Base-by-base conservation (phyloP, 2,888 invertebrate species). In the Pammene aurita region DNA sequence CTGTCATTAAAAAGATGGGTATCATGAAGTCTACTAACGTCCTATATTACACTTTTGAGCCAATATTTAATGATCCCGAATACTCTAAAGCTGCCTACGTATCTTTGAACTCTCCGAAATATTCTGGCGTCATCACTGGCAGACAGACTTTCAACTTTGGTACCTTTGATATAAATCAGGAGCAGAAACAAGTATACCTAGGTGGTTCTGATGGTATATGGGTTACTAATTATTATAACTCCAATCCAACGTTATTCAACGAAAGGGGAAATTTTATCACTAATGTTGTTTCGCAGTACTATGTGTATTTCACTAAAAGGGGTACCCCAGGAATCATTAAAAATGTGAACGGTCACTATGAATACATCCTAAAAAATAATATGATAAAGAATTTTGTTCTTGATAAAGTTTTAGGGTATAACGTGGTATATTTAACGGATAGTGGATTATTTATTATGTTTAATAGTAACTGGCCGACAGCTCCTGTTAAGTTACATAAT, bases 321-420 rank as follows among this genome's bases (percentile, higher is more conserved):
- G 77, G 81, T 0, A 83, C 85, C 6, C 75, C 67, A 46, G 87
- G 84, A 34, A 82, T 92, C 0, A 75, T 84, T 4, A 78, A 82
- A 13, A 88, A 89, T 71, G 84, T 81, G 72, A 88, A 84, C 0
- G 86, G 87, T 64, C 72, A 76, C 11, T 91, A 90, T 41, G 75
- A 80, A 41, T 77, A 76, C 14, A 54, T 86, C 0, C 69, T 87
- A 0, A 85, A 87, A 56, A 76, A 81, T 41, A 78, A 78, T 66
- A 72, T 77, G 0, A 77, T 90, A 1, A 86, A 83, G 5, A 84
- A 84, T 10, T 92, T 92, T 58, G 83, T 90, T 16, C 77, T 92
- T 0, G 86, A 81, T n/a, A 88, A 83, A 57, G 82, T 84, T 44
- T n/a, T n/a, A n/a, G n/a, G n/a, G 84, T 56, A 85, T 72, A 80